Conservation (phyloP, 2,888 invertebrate genomes). For the Cantharis rustica region DNA sequence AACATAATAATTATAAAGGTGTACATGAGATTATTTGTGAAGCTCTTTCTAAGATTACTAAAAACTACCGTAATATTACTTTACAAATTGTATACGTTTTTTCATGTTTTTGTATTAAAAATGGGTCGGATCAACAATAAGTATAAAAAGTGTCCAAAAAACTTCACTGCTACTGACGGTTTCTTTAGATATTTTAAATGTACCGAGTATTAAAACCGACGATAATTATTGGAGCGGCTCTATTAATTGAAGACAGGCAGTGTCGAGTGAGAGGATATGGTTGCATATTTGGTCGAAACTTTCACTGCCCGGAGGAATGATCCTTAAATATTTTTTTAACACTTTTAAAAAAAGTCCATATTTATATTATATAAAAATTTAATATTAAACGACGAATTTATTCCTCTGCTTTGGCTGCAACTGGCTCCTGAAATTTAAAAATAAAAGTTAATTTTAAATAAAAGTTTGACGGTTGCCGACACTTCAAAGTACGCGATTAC, state of each 20-base stretch:
- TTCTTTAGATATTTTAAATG: constrained; percentile 46
- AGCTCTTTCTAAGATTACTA: constrained; percentile 39
- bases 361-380: constrained; percentile 35
- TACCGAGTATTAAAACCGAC: background rate
- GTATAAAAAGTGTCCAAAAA: constrained; percentile 53
- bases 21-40: constrained; percentile 37
- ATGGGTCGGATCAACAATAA: constrained; percentile 53
- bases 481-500: too few species aligned
- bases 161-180: constrained; percentile 49
- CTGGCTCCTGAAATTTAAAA: constrained; percentile 42
- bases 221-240: constrained; percentile 35
- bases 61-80: constrained; percentile 52
- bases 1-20: constrained; percentile 24
- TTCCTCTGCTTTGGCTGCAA: constrained; percentile 47
- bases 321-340: constrained; percentile 46
- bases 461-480: too few species aligned
- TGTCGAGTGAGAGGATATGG: constrained; percentile 38
- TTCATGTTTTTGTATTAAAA: constrained; percentile 34
- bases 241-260: constrained; percentile 49
- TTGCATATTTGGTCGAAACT: constrained; percentile 49
- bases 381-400: constrained; percentile 39
- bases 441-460: background rate
- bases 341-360: constrained; percentile 45
- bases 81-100: constrained; percentile 55
- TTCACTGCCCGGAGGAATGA: constrained; percentile 53